Conservation (phyloP, 2,888 invertebrate species). For the Athalia circularis region DNA sequence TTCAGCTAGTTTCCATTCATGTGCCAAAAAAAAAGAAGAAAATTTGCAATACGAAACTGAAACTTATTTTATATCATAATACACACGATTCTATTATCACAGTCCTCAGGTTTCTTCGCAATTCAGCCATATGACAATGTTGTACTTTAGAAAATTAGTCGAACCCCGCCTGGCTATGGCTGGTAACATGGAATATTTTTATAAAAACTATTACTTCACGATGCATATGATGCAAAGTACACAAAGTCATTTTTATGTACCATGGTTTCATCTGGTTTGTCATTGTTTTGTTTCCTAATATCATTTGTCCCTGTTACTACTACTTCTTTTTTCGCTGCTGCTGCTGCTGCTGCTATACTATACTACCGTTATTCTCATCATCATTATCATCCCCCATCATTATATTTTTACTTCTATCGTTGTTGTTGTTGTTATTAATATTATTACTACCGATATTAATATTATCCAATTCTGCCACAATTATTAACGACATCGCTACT, state of each 20-base stretch:
- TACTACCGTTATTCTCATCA: too few relatives aligned
- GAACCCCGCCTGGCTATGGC: conserved; percentile 19
- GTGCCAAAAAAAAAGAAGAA: conserved; percentile 14
- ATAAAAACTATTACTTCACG: conserved; percentile 51
- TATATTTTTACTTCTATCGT: conserved; percentile 32
- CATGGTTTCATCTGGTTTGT: not conserved
- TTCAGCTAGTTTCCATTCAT: conserved; percentile 22
- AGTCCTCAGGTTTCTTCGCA: not conserved
- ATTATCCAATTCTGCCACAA: not conserved
- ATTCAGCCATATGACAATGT: conserved; percentile 18
- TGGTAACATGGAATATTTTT: conserved; percentile 60
- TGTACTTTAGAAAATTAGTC: conserved; percentile 51
- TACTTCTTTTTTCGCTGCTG: too few relatives aligned
- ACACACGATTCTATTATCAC: conserved; percentile 9
- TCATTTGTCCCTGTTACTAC: too few relatives aligned
- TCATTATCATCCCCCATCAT: conserved; percentile 30
- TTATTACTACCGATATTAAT: not conserved
- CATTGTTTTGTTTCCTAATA: too few relatives aligned
- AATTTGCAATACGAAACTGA: conserved; percentile 11
- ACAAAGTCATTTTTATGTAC: conserved; percentile 16
- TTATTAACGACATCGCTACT: conserved; percentile 4
- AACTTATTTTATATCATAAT: not conserved
- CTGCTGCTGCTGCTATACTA: too few relatives aligned
- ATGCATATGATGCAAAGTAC: conserved; percentile 6
- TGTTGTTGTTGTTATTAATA: conserved; percentile 31